Evolutionary conservation across 2,113 vertebrate genomes (phyloP).

Genomic region (Channa maculata): DNA sequence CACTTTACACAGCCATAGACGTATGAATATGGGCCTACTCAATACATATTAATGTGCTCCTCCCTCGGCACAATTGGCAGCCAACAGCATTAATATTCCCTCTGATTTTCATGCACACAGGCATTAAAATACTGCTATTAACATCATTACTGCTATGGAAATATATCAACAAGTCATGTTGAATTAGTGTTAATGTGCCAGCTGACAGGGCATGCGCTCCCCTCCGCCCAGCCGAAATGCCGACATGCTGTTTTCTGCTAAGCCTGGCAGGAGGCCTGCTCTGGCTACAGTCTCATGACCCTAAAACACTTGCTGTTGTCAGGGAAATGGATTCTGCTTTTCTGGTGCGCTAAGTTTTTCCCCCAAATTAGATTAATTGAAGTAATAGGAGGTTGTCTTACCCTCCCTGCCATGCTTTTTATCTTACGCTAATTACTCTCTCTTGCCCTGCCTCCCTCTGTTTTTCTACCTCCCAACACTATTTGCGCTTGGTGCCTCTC

Average conservation of each 20-base stretch:
- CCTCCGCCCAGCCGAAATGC: conserved; percentile 65
- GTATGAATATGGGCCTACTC: background rate
- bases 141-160: conserved; percentile 65
- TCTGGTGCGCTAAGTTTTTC: conserved; percentile 42
- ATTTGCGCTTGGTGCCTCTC: conserved; percentile 44
- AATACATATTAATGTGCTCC: conserved; percentile 61
- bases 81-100: conserved; percentile 64
- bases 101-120: conserved; percentile 56
- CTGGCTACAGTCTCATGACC: conserved; percentile 66
- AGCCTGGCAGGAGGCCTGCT: conserved; percentile 66
- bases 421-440: conserved; percentile 74
- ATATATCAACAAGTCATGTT: conserved; percentile 75
- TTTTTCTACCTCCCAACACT: conserved; percentile 43
- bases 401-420: conserved; percentile 69
- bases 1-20: conserved; percentile 11
- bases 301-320: conserved; percentile 73
- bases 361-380: conserved; percentile 74
- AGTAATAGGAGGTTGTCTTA: conserved; percentile 76
- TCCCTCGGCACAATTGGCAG: conserved; percentile 33
- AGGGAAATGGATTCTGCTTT: conserved; percentile 60
- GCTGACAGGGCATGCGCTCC: conserved; percentile 43
- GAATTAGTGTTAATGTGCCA: conserved; percentile 69
- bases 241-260: conserved; percentile 66
- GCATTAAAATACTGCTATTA: conserved; percentile 71
- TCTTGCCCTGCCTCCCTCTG: conserved; percentile 47